Evolutionary conservation across 2,888 invertebrate species (phyloP).

Genomic region (Polymixis lichenea): DNA sequence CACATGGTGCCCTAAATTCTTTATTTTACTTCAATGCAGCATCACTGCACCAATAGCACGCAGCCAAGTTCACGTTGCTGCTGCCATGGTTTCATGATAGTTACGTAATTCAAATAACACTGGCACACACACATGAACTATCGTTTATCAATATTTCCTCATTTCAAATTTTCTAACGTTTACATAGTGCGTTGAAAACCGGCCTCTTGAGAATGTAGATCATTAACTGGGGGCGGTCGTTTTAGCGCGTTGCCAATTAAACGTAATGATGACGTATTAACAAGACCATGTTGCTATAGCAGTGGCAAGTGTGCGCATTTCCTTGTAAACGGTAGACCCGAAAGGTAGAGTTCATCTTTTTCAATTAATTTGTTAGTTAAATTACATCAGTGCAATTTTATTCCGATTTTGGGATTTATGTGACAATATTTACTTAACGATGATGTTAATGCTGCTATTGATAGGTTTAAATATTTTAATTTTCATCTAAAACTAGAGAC

Average conservation of each 20-base stretch:
- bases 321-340: constrained; percentile 15
- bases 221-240: constrained; percentile 39
- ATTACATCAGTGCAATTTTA: not conserved
- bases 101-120: constrained; percentile 55
- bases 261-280: constrained; percentile 61
- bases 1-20: constrained; percentile 9
- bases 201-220: constrained; percentile 54
- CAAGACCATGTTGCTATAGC: constrained; percentile 23
- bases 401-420: not conserved
- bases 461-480: not conserved
- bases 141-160: constrained; percentile 53
- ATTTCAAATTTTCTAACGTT: constrained; percentile 61
- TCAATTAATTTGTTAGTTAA: constrained; percentile 8
- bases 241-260: constrained; percentile 55
- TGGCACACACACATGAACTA: constrained; percentile 42
- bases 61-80: constrained; percentile 59
- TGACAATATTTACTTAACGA: not conserved
- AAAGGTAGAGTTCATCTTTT: not conserved
- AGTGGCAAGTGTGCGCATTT: constrained; percentile 27
- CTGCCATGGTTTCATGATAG: constrained; percentile 51
- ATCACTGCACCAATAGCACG: constrained; percentile 45
- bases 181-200: constrained; percentile 41
- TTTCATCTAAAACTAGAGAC: not conserved
- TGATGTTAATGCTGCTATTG: not conserved
- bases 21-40: constrained; percentile 54